Percentiles rank a stretch among this genome's conserved stretches.
phyloP scores from a whole-genome alignment of 1,140 invertebrate species.

The Dendroctonus valens region DNA sequence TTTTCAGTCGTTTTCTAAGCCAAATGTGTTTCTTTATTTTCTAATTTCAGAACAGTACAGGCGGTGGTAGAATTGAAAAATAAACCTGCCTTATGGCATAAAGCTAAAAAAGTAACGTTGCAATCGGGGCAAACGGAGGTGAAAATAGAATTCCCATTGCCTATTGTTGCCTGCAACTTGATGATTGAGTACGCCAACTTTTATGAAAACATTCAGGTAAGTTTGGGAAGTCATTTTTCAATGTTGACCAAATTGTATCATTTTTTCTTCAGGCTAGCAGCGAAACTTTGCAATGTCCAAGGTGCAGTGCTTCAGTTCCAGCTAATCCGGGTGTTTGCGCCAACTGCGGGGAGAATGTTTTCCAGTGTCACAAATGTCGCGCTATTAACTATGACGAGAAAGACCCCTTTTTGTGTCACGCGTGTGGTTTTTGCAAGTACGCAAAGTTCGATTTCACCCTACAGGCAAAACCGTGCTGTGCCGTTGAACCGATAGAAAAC shows the following conservation, averaged over 20 bases:
- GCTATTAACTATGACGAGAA: slow-evolving; percentile 99
- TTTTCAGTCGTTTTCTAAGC: background rate
- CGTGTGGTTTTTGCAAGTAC: slow-evolving; percentile 99
- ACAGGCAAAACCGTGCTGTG: slow-evolving; percentile 86
- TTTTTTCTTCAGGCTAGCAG: slow-evolving; percentile 54
- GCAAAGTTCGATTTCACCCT: slow-evolving; percentile 98
- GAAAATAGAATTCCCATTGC: slow-evolving; percentile 93
- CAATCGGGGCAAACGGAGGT: slow-evolving; percentile 92
- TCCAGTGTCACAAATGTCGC: slow-evolving; percentile 96
- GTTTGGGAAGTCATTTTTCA: background rate
- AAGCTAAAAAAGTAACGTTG: slow-evolving; percentile 87
- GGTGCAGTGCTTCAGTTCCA: slow-evolving; percentile 93
- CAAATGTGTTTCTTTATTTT: background rate
- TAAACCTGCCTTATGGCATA: slow-evolving; percentile 93
- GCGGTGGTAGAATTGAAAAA: slow-evolving; percentile 97
- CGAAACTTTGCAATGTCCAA: slow-evolving; percentile 93
- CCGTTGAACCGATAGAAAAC: slow-evolving; percentile 94
- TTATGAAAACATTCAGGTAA: slow-evolving; percentile 79
- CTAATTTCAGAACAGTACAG: slow-evolving; percentile 67
- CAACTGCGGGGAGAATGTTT: slow-evolving; percentile 98
- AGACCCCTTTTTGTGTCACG: slow-evolving; percentile 97
- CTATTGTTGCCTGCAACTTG: slow-evolving; percentile 96
- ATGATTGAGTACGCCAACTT: slow-evolving; percentile 99
- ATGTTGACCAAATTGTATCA: background rate
- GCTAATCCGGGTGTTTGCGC: slow-evolving; percentile 96